Evolutionary conservation across 2,888 invertebrate genomes (phyloP), one percentile per base, ranked within the genome.

Genomic region (Coenonympha glycerion): DNA sequence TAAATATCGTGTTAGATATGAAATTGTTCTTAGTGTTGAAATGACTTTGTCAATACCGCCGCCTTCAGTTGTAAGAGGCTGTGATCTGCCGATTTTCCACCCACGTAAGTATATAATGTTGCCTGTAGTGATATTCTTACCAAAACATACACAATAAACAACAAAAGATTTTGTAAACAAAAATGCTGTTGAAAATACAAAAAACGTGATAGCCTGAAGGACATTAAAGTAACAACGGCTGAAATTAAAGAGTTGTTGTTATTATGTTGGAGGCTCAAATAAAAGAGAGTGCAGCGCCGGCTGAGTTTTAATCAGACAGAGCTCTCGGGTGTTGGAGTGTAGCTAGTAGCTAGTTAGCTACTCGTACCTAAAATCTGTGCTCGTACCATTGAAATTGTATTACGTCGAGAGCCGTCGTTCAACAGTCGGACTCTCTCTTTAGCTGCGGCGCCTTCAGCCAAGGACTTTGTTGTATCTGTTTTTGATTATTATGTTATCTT

Each of bases 231-330:
- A 44, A 52, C 52, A 49, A 53, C 50, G 52, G 28, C 31, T 39
- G 21, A 58, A 56, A 52, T 55, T 52, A 54, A 53, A 56, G 36
- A 34, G 41, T 54, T 52, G 46, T 58, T 57, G 55, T 40, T 53
- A 54, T 59, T 58, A 55, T 52, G 48, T 53, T 53, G 56, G 54
- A 50, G 61, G 61, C 48, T 64, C 63, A 72, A 73, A 75, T 70
- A 74, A 72, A 75, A 66, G 65, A 60, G 56, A 58, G 52, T 61
- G 61, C 58, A 57, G 58, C 59, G 58, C 56, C 63, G 67, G 64
- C 65, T 56, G 68, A 69, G 73, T 78, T 79, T 66, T 79, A 80
- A 81, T 80, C 80, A 81, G 71, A 68, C 63, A 65, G 69, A 42
- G 72, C 73, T 66, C 73, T 75, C 65, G 64, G 73, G 65, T 63